Evolutionary conservation across 2,797 vertebrate species (phyloP), one percentile per base, ranked within the genome.

Genomic region (Eremophila alpestris): DNA sequence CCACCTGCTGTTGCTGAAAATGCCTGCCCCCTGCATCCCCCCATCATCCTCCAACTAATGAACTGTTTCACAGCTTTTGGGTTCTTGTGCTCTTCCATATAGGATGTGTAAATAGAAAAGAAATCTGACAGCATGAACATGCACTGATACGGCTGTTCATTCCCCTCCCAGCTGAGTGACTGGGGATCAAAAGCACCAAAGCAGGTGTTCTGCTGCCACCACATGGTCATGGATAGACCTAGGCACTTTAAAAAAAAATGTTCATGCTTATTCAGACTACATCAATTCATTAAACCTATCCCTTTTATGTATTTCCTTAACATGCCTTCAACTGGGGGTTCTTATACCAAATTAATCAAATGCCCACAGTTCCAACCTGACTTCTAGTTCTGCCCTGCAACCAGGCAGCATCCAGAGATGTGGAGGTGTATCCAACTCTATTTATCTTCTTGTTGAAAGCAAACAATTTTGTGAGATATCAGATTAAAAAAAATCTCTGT

Each of bases 131-230:
- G 54, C 56, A 45, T 24, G 26, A 79, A 63, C 20, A 26, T 3
- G 8, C 23, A 41, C 52, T 36, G 40, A 43, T 15, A 40, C 0
- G 22, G 16, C 5, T 38, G 9, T 49, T 82, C 14, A 30, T 22
- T 86, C 13, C 30, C 16, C 7, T 56, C 9, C 13, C 36, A 63
- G 19, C 7, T 10, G 19, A 40, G 36, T 16, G n/a, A 54, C 8
- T 21, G 21, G 16, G 21, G 6, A 21, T 7, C 38, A 29, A 60
- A 54, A 60, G 20, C 11, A 20, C 4, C 22, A 84, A 64, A 4
- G 7, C 9, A 43, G 12, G 27, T 64, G 30, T 60, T 86, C 77
- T 95, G 83, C 94, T 95, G 95, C 96, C 96, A 91, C 91, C 94
- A 67, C 11, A 32, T n/a, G 94, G 95, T 59, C 59, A 52, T 4